Percentiles rank a stretch among this genome's conserved stretches.
Conservation (phyloP, 1,140 invertebrate species). For the Drosophila setifemur region DNA sequence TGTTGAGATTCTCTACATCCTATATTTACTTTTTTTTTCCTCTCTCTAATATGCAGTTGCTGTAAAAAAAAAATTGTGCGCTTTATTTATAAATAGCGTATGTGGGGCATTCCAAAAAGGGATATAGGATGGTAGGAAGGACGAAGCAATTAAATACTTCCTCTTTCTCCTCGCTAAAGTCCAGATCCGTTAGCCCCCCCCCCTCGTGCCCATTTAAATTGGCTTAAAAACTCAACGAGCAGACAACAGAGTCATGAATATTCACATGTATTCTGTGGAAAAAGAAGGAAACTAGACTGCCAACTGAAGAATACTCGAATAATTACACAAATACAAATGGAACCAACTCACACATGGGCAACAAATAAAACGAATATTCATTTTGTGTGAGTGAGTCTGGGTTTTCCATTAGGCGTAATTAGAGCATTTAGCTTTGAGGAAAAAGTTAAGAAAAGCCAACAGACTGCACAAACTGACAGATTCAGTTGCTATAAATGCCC, state of each 20-base stretch:
- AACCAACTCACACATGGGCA: neutral
- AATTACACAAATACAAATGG: conserved; percentile 53
- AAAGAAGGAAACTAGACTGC: conserved; percentile 4
- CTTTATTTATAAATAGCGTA: conserved; percentile 63
- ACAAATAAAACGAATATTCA: neutral
- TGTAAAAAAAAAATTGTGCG: conserved; percentile 39
- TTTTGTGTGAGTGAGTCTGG: conserved; percentile 12
- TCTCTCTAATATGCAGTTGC: conserved; percentile 5
- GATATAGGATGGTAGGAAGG: conserved; percentile 13
- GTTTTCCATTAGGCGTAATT: conserved; percentile 78
- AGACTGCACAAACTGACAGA: conserved; percentile 40
- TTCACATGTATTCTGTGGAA: conserved; percentile 40
- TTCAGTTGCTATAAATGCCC: conserved; percentile 1
- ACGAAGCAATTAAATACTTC: conserved; percentile 11
- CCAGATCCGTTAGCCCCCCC: neutral
- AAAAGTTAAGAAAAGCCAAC: conserved; percentile 72
- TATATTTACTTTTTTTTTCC: neutral
- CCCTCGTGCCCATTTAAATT: conserved; percentile 72
- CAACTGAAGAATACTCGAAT: conserved; percentile 41
- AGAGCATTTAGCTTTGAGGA: conserved; percentile 71
- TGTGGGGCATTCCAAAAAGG: conserved; percentile 36
- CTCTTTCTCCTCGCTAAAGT: neutral
- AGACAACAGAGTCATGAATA: conserved; percentile 71
- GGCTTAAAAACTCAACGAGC: conserved; percentile 76
- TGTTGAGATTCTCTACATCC: conserved; percentile 13